These are phyloP conservation scores for Acholoe squamosa DNA, from an alignment of 2,888 invertebrate species.

Conservation along the genomic window DNA sequence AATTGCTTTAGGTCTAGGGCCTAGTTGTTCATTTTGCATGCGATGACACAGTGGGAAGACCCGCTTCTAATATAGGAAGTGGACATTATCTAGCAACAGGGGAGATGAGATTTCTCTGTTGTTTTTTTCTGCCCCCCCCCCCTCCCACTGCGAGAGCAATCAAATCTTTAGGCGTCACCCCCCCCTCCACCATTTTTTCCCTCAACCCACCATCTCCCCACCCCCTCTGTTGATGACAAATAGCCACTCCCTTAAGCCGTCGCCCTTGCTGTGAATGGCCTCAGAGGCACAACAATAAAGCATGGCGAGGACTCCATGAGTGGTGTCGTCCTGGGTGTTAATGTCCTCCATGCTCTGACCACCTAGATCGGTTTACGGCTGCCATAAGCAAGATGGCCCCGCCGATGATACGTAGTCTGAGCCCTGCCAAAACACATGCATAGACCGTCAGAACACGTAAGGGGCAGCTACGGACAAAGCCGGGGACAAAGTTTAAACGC, in stretches of 20 bases:
- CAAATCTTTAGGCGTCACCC: not conserved
- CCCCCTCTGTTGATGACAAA: too few species aligned
- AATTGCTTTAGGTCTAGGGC: not conserved
- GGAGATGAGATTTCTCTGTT: too few species aligned
- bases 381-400: slow-evolving; percentile 43
- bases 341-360: not conserved
- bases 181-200: too few species aligned
- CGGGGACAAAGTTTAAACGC: too few species aligned
- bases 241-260: too few species aligned
- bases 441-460: not conserved
- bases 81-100: too few species aligned
- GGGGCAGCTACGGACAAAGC: not conserved
- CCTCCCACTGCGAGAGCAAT: too few species aligned
- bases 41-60: too few species aligned
- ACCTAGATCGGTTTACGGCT: slow-evolving; percentile 28
- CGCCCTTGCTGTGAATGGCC: not conserved
- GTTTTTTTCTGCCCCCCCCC: too few species aligned
- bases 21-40: slow-evolving; percentile 12
- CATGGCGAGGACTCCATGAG: not conserved
- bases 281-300: not conserved
- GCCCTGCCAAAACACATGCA: not conserved
- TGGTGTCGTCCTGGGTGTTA: not conserved
- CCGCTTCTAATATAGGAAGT: too few species aligned
- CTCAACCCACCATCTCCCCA: too few species aligned
- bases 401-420: not conserved